Percentiles rank a stretch among this genome's conserved stretches.
These are phyloP conservation scores for Anorthoa munda DNA, from an alignment of 2,888 invertebrate genomes.

Conservation along the genomic window DNA sequence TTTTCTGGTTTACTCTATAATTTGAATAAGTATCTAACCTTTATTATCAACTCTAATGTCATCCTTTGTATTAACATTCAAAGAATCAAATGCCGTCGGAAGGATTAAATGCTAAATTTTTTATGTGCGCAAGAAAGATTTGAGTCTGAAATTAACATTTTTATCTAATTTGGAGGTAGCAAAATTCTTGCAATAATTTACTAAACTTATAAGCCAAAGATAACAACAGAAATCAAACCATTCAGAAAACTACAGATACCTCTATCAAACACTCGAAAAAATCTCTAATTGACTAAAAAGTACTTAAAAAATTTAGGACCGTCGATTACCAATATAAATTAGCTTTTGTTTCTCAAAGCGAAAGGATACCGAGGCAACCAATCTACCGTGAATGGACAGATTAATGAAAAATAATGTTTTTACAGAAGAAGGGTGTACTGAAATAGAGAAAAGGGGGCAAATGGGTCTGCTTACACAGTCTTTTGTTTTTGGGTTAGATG, in stretches of 20 bases:
- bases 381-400: conserved; percentile 51
- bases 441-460: conserved; percentile 24
- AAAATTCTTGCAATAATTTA: background rate
- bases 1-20: background rate
- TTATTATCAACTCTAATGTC: too few relatives aligned
- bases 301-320: conserved; percentile 16
- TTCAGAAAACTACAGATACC: background rate
- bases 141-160: background rate
- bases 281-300: conserved; percentile 29
- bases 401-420: conserved; percentile 55
- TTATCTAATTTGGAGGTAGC: background rate
- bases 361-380: conserved; percentile 33
- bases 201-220: background rate
- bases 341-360: conserved; percentile 45
- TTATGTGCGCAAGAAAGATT: too few relatives aligned
- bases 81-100: conserved; percentile 29
- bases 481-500: conserved; percentile 28
- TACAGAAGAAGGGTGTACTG: conserved; percentile 22
- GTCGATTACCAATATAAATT: conserved; percentile 40
- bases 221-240: background rate
- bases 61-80: background rate
- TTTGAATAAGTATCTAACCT: too few relatives aligned
- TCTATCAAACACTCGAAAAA: background rate
- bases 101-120: background rate
- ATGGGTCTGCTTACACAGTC: conserved; percentile 15